Conservation (phyloP, 2,888 invertebrate species). For the Mystacides longicornis region DNA sequence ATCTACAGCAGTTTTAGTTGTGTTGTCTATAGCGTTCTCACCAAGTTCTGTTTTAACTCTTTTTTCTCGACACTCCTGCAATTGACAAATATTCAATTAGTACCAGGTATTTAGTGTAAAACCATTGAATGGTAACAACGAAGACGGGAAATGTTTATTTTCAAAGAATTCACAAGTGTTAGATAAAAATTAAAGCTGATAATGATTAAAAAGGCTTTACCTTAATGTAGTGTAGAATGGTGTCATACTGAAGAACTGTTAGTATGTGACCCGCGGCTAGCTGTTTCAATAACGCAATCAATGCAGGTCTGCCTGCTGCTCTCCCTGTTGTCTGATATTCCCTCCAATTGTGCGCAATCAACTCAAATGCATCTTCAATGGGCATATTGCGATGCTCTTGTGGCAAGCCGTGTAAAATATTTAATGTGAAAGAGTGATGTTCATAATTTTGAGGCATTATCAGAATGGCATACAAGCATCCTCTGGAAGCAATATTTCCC, state of each 20-base stretch:
- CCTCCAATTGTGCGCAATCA: conserved; percentile 64
- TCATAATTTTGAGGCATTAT: conserved; percentile 81
- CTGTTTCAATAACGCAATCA: conserved; percentile 67
- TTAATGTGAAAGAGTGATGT: conserved; percentile 79
- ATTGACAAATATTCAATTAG: conserved; percentile 35
- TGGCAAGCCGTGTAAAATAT: conserved; percentile 83
- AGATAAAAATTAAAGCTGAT: too few relatives aligned
- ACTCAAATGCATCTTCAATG: conserved; percentile 76
- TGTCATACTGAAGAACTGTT: conserved; percentile 72
- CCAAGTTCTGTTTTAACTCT: conserved; percentile 70
- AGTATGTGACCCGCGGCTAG: conserved; percentile 74
- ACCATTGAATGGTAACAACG: too few relatives aligned
- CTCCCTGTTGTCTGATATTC: conserved; percentile 48
- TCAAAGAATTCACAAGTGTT: too few relatives aligned
- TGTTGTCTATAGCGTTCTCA: conserved; percentile 48
- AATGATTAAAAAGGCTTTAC: too few relatives aligned
- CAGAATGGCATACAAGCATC: conserved; percentile 82
- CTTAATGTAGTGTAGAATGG: conserved; percentile 53
- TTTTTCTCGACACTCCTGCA: conserved; percentile 65
- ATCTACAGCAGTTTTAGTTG: conserved; percentile 56
- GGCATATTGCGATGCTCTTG: conserved; percentile 97
- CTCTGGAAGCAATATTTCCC: conserved; percentile 82
- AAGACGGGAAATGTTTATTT: too few relatives aligned
- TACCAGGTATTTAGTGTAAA: background rate
- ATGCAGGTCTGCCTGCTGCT: conserved; percentile 52